phyloP scores from a whole-genome alignment of 2,797 vertebrate genomes.

The Erethizon dorsatum region DNA sequence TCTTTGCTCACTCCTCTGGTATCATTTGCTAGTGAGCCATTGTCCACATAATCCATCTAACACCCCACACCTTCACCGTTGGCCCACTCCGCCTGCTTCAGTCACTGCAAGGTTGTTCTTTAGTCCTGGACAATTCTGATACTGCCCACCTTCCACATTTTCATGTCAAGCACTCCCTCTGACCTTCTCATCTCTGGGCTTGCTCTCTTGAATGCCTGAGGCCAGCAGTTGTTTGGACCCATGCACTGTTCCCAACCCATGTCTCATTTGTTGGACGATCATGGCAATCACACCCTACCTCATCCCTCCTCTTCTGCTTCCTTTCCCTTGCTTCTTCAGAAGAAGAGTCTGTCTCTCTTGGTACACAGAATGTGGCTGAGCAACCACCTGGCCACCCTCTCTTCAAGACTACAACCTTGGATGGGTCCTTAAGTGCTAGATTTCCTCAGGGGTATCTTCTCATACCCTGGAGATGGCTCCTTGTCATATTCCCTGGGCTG shows the following conservation, averaged over 20 bases:
- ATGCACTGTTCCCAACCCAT: neutral
- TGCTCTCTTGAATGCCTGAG: neutral
- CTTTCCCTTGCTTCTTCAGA: neutral
- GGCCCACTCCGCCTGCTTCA: neutral
- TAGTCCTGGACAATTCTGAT: fast-evolving
- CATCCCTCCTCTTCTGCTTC: neutral
- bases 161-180: neutral
- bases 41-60: neutral
- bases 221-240: no score
- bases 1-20: neutral
- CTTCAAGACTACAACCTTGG: neutral
- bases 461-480: neutral
- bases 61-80: no score
- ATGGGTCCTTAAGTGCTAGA: neutral
- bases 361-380: neutral
- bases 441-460: neutral
- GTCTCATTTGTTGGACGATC: neutral
- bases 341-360: neutral
- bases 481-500: neutral
- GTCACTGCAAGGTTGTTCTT: neutral
- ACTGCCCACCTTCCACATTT: neutral
- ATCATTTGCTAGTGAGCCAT: neutral
- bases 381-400: neutral
- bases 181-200: neutral
- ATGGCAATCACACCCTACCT: neutral